Conservation (phyloP, 2,113 vertebrate species). For the Willisornis vidua region DNA sequence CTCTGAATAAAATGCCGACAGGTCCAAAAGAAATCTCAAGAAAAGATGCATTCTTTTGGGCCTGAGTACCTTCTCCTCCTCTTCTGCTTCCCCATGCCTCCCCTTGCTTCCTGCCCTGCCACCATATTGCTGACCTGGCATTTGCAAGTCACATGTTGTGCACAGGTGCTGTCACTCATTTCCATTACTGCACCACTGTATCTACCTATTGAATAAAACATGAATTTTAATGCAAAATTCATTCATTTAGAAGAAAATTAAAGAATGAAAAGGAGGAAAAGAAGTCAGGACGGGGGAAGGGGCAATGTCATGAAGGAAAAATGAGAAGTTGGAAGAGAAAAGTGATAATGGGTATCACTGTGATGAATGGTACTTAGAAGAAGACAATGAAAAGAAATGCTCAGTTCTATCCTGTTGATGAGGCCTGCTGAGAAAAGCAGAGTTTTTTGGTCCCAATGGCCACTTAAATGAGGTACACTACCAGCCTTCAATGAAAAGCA, state of each 20-base stretch:
- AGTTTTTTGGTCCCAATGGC: not conserved
- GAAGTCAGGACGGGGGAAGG: not conserved
- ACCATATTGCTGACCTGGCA: not conserved
- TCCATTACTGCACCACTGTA: not conserved
- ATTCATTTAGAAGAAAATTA: not conserved
- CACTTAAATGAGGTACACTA: not conserved
- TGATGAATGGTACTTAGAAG: not conserved
- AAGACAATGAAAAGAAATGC: not conserved
- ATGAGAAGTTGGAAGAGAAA: not conserved
- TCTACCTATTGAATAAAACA: not conserved
- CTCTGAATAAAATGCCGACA: not conserved
- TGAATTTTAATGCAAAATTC: not conserved
- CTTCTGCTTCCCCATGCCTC: not conserved
- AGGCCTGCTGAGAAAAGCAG: not conserved
- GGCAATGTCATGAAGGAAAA: not conserved
- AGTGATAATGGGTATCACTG: not conserved
- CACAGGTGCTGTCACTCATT: not conserved
- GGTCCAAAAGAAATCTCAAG: not conserved
- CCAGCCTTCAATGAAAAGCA: not conserved
- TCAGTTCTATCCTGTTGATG: not conserved
- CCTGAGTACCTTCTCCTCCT: not conserved
- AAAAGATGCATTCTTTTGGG: not conserved
- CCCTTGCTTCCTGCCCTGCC: not conserved
- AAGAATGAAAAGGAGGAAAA: not conserved
- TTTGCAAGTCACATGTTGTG: not conserved